A percentile compares a stretch with the other conserved stretches of the same genome.
Evolutionary conservation across 2,797 vertebrate genomes (phyloP).

Genomic region (Hoplostethus atlanticus): DNA sequence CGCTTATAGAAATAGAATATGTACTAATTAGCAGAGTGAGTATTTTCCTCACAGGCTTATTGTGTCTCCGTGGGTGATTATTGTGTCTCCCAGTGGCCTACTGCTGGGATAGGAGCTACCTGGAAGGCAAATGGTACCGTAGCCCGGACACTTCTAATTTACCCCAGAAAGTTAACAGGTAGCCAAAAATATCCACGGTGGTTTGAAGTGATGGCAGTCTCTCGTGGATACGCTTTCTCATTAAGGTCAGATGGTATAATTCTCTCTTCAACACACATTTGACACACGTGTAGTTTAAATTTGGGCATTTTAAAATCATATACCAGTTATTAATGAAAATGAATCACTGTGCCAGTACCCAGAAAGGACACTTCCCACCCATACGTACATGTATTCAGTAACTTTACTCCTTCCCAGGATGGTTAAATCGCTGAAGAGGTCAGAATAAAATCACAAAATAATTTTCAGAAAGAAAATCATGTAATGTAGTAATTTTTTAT

Average conservation of each 20-base stretch:
- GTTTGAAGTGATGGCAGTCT: conserved; percentile 50
- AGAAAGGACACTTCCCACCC: neutral
- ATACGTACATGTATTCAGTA: too few species aligned
- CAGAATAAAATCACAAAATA: too few species aligned
- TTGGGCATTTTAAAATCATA: conserved; percentile 27
- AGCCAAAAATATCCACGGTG: conserved; percentile 49
- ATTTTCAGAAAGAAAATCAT: neutral
- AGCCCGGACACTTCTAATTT: conserved; percentile 57
- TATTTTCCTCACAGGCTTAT: conserved; percentile 62
- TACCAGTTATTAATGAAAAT: neutral
- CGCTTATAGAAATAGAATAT: conserved; percentile 57
- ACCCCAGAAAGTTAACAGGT: conserved; percentile 57
- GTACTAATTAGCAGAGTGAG: conserved; percentile 74
- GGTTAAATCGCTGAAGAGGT: too few species aligned
- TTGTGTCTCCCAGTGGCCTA: conserved; percentile 57
- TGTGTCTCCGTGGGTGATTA: conserved; percentile 65
- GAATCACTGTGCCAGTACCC: conserved; percentile 22
- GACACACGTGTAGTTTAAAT: conserved; percentile 44
- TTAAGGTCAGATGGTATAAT: conserved; percentile 64
- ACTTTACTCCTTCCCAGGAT: too few species aligned
- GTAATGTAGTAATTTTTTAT: neutral
- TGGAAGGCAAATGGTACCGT: conserved; percentile 50
- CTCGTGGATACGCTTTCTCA: conserved; percentile 48
- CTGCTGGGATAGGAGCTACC: conserved; percentile 47
- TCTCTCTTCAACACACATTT: conserved; percentile 35